Evolutionary conservation across 2,888 invertebrate species (phyloP), one percentile per base, ranked within the genome.

Genomic region (Metopia argyrocephala): DNA sequence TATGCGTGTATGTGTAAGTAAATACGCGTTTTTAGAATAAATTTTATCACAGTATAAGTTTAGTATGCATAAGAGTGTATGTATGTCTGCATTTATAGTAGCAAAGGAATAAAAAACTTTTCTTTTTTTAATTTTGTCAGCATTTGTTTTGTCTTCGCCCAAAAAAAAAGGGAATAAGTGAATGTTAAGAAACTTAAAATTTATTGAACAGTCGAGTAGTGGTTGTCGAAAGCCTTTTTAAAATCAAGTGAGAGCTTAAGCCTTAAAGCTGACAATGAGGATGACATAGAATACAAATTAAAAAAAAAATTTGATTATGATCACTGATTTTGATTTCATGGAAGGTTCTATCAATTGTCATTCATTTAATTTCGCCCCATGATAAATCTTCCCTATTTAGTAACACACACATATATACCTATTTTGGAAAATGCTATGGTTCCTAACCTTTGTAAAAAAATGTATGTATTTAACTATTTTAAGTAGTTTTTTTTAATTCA

Each of bases 221-320:
- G 64, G 76, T 76, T 59, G 70, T 70, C 31, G 48, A 50, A 74
- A 78, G 70, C 78, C 38, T 70, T 61, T 78, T 71, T 66, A 31
- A 12, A 7, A 38, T 64, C 25, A 75, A 78, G 70, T 74, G 66
- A 74, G 81, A 81, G 81, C 70, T 76, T 78, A 81, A 74, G 75
- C 64, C 76, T 45, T 78, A 9, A 38, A 38, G 15, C 9, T 15
- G 38, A 38, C 12, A 78, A 74, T 81, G 66, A 78, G 78, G 70
- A 66, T 74, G 69, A 69, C 65, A 65, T 65, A 46, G 70, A 66
- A 70, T 38, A 45, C 64, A 31, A 15, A 21, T 20, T 31, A 27
- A 20, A 25, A 62, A 73, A 57, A 65, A 52, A 78, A 38, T 61
- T 78, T 66, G 38, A 15, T n/a, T n/a, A n/a, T n/a, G n/a, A n/a